Evolutionary conservation across 2,797 vertebrate species (phyloP).

Genomic region (Acridotheres tristis): DNA sequence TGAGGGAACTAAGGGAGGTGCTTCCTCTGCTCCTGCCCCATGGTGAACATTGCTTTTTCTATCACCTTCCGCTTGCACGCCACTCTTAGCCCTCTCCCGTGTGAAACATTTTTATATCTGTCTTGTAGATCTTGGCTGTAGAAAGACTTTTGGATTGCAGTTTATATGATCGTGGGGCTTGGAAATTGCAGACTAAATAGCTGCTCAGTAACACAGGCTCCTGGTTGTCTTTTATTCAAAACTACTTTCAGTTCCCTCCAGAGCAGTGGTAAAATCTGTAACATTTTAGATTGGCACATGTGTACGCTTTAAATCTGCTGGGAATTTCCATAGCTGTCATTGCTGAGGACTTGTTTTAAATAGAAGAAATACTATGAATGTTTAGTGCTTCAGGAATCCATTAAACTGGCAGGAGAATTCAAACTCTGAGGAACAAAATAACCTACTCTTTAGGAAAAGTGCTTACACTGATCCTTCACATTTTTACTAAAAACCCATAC

Average conservation of each 20-base stretch:
- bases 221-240: neutral
- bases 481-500: neutral
- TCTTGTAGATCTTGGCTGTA: neutral
- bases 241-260: neutral
- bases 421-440: neutral
- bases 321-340: neutral
- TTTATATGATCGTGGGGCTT: neutral
- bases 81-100: neutral
- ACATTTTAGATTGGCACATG: neutral
- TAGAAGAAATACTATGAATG: neutral
- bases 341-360: neutral
- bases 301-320: neutral
- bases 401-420: neutral
- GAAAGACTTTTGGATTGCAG: neutral
- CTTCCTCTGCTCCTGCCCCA: neutral
- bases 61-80: neutral
- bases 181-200: neutral
- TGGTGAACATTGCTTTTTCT: neutral
- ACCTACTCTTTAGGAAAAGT: neutral
- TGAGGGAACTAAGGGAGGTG: neutral
- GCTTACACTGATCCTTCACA: neutral
- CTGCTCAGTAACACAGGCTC: neutral
- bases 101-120: neutral
- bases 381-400: neutral
- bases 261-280: neutral